phyloP scores from a whole-genome alignment of 2,113 vertebrate species.

The Chroicocephalus ridibundus region DNA sequence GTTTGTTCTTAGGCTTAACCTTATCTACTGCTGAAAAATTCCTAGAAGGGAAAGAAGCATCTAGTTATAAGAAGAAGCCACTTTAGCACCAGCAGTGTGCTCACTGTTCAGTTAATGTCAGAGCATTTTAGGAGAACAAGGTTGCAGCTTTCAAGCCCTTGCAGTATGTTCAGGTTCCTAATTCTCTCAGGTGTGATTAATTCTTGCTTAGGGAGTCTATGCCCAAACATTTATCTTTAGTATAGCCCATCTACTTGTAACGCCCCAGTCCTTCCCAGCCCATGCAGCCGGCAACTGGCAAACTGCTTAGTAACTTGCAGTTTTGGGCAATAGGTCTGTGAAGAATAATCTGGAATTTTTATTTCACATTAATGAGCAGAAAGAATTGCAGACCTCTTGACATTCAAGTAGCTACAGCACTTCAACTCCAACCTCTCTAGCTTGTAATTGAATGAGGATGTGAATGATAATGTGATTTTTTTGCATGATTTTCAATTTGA shows the following conservation, averaged over 20 bases:
- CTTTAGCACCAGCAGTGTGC: not conserved
- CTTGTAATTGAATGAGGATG: not conserved
- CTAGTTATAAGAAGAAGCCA: not conserved
- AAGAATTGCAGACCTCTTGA: not conserved
- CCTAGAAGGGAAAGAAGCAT: not conserved
- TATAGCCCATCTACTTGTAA: not conserved
- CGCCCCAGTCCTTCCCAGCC: not conserved
- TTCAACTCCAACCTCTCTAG: not conserved
- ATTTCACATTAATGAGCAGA: not conserved
- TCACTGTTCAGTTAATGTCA: not conserved
- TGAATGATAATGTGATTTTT: not conserved
- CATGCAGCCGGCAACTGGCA: not conserved
- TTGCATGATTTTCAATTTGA: not conserved
- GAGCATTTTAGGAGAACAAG: not conserved
- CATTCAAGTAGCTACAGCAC: not conserved
- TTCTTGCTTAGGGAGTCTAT: not conserved
- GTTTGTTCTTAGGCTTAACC: conserved; percentile 5
- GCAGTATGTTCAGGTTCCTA: not conserved
- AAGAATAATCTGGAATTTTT: not conserved
- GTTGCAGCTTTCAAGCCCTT: not conserved
- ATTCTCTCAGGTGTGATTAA: not conserved
- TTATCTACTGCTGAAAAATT: not conserved
- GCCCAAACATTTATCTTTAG: not conserved
- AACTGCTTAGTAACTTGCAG: not conserved
- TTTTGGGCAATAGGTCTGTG: not conserved